phyloP scores from a whole-genome alignment of 2,888 invertebrate genomes.

The Drosophila kanekoi region DNA sequence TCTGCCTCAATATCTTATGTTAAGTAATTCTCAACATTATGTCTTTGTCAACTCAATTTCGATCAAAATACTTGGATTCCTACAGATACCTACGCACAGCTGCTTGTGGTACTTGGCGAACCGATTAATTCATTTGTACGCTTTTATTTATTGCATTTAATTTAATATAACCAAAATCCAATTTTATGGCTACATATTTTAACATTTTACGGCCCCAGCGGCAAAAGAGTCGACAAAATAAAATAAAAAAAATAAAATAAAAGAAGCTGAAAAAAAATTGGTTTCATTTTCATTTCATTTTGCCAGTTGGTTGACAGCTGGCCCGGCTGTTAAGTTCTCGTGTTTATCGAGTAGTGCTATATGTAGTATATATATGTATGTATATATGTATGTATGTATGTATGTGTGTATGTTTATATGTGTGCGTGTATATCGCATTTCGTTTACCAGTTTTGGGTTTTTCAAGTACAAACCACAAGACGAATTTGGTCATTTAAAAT shows the following conservation, averaged over 20 bases:
- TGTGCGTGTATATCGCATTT: constrained; percentile 58
- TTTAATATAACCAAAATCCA: constrained; percentile 53
- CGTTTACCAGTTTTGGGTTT: constrained; percentile 71
- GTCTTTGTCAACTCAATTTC: constrained; percentile 16
- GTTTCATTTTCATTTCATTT: constrained; percentile 68
- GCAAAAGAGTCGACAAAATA: constrained; percentile 21
- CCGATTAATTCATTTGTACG: constrained; percentile 62
- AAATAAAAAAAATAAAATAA: constrained; percentile 13
- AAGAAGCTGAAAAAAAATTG: constrained; percentile 44
- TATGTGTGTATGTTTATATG: not conserved
- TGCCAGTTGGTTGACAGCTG: constrained; percentile 62
- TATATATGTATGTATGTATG: constrained; percentile 2
- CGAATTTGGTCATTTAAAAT: constrained; percentile 81
- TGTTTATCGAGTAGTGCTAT: constrained; percentile 29
- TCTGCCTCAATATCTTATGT: not conserved
- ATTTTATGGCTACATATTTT: constrained; percentile 78
- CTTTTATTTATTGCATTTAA: constrained; percentile 58
- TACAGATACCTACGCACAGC: constrained; percentile 4
- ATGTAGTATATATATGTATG: constrained; percentile 5
- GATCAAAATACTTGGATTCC: constrained; percentile 4
- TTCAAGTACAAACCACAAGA: constrained; percentile 79
- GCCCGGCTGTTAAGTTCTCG: constrained; percentile 46
- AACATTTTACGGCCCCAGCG: constrained; percentile 47
- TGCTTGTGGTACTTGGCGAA: constrained; percentile 16
- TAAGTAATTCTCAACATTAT: constrained; percentile 40